Evolutionary conservation across 2,113 vertebrate species (phyloP).

Genomic region (Pseudorasbora parva): DNA sequence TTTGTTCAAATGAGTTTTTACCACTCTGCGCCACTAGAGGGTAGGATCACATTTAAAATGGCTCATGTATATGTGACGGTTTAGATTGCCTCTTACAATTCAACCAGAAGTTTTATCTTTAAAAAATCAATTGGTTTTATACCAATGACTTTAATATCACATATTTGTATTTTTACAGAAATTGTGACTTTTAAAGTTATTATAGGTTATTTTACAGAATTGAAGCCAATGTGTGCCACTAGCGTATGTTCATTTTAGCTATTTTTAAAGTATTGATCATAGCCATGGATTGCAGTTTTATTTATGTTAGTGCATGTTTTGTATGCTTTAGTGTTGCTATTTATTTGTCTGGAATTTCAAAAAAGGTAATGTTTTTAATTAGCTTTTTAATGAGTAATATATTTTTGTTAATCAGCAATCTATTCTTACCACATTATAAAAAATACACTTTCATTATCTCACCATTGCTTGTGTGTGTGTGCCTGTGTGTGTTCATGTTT

Average conservation of each 20-base stretch:
- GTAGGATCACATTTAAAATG: slow-evolving; percentile 18
- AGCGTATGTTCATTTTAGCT: not conserved
- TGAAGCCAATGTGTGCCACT: not conserved
- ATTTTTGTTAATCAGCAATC: no score
- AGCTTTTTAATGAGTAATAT: no score
- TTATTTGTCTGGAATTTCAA: not conserved
- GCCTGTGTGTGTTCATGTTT: no score
- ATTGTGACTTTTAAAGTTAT: not conserved
- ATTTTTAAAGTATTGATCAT: not conserved
- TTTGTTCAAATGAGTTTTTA: not conserved
- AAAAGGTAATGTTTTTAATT: not conserved
- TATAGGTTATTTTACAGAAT: not conserved
- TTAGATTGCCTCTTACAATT: not conserved
- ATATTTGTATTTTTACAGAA: not conserved
- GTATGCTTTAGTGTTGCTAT: not conserved
- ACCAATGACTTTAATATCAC: not conserved
- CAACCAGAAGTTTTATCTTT: not conserved
- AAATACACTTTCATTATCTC: not conserved
- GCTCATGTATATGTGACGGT: not conserved
- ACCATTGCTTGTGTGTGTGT: not conserved
- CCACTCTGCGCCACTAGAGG: slow-evolving; percentile 17
- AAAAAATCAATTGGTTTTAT: not conserved
- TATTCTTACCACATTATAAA: not conserved
- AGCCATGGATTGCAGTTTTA: not conserved
- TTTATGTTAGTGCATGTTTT: not conserved